Conservation (phyloP, 1,140 invertebrate species). For the Nephila pilipes region DNA sequence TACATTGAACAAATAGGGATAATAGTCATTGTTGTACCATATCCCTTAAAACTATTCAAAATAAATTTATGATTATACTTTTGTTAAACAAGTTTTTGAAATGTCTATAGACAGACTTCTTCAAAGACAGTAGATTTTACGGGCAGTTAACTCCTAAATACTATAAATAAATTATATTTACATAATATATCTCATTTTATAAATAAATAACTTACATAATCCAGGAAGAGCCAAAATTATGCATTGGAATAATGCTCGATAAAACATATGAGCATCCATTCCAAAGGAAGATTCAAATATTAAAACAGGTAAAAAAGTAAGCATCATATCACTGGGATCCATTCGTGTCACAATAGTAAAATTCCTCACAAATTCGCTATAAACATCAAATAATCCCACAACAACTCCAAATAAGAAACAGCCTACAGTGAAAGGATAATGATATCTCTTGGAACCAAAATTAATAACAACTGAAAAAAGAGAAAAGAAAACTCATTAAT, state of each 20-base stretch:
- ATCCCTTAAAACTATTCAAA: too few species aligned
- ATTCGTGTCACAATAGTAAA: slow-evolving; percentile 37
- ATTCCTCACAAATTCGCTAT: slow-evolving; percentile 34
- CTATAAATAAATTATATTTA: too few species aligned
- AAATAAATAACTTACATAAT: slow-evolving; percentile 19
- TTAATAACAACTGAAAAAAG: slow-evolving; percentile 42
- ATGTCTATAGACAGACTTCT: too few species aligned
- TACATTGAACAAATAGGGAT: too few species aligned
- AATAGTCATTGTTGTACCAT: too few species aligned
- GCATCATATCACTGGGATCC: slow-evolving; percentile 60
- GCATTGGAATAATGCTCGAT: slow-evolving; percentile 30
- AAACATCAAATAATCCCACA: slow-evolving; percentile 25
- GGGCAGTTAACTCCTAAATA: too few species aligned
- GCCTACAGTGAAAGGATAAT: slow-evolving; percentile 60
- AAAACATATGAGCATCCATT: slow-evolving; percentile 70
- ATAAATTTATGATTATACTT: too few species aligned
- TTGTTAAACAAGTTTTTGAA: too few species aligned
- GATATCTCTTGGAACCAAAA: slow-evolving; percentile 65
- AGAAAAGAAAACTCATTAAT: not conserved
- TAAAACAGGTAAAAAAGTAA: slow-evolving; percentile 57
- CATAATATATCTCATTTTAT: too few species aligned
- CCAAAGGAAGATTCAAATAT: slow-evolving; percentile 68
- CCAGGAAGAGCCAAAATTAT: slow-evolving; percentile 46
- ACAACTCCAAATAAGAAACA: slow-evolving; percentile 48
- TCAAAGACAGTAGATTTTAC: too few species aligned